Base-by-base conservation (phyloP, 1,140 invertebrate species). In the Holotrichia oblita region DNA sequence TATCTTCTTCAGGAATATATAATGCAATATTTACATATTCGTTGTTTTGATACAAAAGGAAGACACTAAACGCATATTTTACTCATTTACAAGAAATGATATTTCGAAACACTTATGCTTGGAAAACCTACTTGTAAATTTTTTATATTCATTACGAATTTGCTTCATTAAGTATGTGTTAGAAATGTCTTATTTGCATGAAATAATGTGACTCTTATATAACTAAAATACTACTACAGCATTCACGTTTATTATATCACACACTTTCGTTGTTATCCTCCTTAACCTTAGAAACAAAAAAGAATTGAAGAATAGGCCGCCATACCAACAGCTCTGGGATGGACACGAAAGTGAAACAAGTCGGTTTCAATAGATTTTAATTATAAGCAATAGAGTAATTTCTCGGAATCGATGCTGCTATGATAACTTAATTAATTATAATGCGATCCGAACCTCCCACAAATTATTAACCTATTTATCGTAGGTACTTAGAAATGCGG, bases 361-460 rank as follows among this genome's bases (percentile, higher is more conserved):
- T 64, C 17, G 59, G 10, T 55, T 69, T 69, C 22, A 69, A 69
- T 69, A 69, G 61, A 27, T 69, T 69, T 69, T 69, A 69, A 69
- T 69, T 69, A 69, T 69, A 69, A 22, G 10, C 61, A 69, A 69
- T 69, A 69, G 61, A 7, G 8, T 34, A 3, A 22, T 34, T 69
- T 69, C 61, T 69, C 27, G 27, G 61, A 69, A 69, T 27, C 61
- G 20, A 69, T 22, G 20, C 9, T 69, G 61, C 61, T 27, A 27
- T 69, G 61, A 69, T 69, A 69, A 69, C 61, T 69, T 69, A 69
- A 69, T 69, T 69, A 69, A 69, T 69, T 69, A 69, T 7, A 27
- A 27, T 69, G 8, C 6, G 61, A 69, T 69, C 7, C 8, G 61
- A 17, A 27, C 61, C 61, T 69, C 61, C 61, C 61, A 69, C 61